Base-by-base conservation (phyloP, 1,140 invertebrate species). In the Gonioctena quinquepunctata region DNA sequence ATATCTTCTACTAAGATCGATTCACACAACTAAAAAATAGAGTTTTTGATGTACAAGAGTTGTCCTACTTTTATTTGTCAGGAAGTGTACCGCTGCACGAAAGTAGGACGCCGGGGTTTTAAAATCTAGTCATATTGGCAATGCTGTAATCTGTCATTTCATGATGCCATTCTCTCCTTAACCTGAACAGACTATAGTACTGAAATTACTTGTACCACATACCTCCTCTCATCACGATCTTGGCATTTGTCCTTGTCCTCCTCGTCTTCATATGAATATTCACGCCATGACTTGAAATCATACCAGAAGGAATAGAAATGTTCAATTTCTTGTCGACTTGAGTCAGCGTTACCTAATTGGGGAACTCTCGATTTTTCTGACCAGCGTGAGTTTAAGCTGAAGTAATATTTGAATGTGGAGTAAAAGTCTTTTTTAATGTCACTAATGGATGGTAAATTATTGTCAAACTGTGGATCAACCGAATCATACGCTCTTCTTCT, bases 181-280 rank as follows among this genome's bases (percentile, higher is more conserved):
- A n/a, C n/a, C n/a, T n/a, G n/a, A n/a, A n/a, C n/a, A n/a, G n/a
- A n/a, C n/a, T n/a, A n/a, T n/a, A n/a, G n/a, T 11, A 42, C 16
- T 42, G 13, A 42, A 42, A 13, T 2, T 54, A 54, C 52, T 21
- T 22, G 18, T 5, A 54, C n/a, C 78, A 99, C 98, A 92, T 95
- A 98, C 68, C 95, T 90, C 22, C 97, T 87, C 85, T 98, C 97
- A 76, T 98, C 96, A 1, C 97, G 90, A 85, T 94, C 96, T 84
- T 96, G 93, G 2, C 96, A 98, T 81, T 95, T 96, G 81, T 98
- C 96, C 83, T 99, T 99, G 76, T 99, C 97, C 82, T 99, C 98
- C 85, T 99, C 96, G 84, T 99, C 98, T 66, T 98, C 84, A 83
- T 99, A 99, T n/a, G 97, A 99, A 86, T 94, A 99, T 79, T 99